Evolutionary conservation across 2,888 invertebrate species (phyloP).

Genomic region (Julus scanicus): DNA sequence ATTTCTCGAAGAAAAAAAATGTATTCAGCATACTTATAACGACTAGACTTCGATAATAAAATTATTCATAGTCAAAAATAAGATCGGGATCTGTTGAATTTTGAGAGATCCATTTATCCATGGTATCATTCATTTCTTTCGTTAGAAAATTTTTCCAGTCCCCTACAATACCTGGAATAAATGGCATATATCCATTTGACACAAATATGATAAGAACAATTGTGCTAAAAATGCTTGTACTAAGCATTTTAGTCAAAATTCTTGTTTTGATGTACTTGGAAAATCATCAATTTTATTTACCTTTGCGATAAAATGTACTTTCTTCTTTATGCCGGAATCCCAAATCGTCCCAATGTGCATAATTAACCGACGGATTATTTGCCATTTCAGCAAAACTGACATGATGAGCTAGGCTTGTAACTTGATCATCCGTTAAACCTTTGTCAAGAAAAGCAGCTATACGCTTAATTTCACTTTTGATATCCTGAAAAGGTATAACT

Average conservation of each 20-base stretch:
- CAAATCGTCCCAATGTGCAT: constrained; percentile 66
- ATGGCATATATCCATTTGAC: no score
- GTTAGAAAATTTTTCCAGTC: constrained; percentile 53
- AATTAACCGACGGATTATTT: constrained; percentile 67
- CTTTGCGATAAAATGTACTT: constrained; percentile 67
- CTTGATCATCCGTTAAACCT: constrained; percentile 61
- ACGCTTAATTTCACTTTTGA: constrained; percentile 49
- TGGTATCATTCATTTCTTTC: constrained; percentile 40
- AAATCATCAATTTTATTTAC: constrained; percentile 60
- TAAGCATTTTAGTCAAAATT: no score
- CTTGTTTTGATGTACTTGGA: no score
- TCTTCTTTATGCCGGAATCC: constrained; percentile 65
- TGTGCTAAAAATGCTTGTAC: no score
- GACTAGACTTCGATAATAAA: background rate
- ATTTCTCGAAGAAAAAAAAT: background rate
- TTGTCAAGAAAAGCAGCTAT: constrained; percentile 50
- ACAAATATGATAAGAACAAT: no score
- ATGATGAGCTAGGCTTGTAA: constrained; percentile 65
- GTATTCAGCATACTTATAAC: background rate
- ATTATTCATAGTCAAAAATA: constrained; percentile 52
- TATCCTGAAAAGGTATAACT: constrained; percentile 48
- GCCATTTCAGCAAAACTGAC: constrained; percentile 69
- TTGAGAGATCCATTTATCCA: constrained; percentile 46
- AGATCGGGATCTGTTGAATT: constrained; percentile 42
- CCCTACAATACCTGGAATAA: constrained; percentile 44